Evolutionary conservation across 1,140 invertebrate species (phyloP).

Genomic region (Eurosta solidaginis): DNA sequence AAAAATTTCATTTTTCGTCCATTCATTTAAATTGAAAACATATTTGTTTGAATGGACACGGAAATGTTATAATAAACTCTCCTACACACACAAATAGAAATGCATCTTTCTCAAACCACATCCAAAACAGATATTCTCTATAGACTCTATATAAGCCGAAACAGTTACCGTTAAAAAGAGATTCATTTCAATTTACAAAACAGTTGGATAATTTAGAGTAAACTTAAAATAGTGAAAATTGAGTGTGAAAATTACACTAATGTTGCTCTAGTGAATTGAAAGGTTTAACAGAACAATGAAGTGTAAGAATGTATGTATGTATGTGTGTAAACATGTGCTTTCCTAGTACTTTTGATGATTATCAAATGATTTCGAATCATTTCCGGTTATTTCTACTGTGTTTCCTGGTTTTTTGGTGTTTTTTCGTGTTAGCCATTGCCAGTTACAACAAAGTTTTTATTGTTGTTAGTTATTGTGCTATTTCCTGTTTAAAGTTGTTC

Average conservation of each 20-base stretch:
- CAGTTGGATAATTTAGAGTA: too few species aligned
- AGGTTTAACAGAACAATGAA: background rate
- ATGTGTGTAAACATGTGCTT: background rate
- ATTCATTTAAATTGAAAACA: too few species aligned
- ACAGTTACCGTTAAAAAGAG: too few species aligned
- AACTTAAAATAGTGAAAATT: background rate
- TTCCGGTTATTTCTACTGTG: background rate
- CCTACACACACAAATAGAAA: too few species aligned
- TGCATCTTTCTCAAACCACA: too few species aligned
- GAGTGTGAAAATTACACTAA: slow-evolving; percentile 26
- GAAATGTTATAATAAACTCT: too few species aligned
- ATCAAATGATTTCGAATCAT: slow-evolving; percentile 16
- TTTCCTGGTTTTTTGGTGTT: background rate
- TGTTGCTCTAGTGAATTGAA: slow-evolving; percentile 13
- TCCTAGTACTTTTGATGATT: background rate
- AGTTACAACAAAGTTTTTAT: background rate
- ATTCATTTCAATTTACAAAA: too few species aligned
- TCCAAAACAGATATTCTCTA: too few species aligned
- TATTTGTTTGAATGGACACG: too few species aligned
- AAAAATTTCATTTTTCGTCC: too few species aligned
- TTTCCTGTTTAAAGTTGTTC: background rate
- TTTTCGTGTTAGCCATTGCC: background rate
- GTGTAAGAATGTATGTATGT: too few species aligned
- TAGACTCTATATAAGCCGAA: too few species aligned
- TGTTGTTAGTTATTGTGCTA: background rate